Evolutionary conservation across 2,113 vertebrate species (phyloP).

Genomic region (Pteruthius melanotis): DNA sequence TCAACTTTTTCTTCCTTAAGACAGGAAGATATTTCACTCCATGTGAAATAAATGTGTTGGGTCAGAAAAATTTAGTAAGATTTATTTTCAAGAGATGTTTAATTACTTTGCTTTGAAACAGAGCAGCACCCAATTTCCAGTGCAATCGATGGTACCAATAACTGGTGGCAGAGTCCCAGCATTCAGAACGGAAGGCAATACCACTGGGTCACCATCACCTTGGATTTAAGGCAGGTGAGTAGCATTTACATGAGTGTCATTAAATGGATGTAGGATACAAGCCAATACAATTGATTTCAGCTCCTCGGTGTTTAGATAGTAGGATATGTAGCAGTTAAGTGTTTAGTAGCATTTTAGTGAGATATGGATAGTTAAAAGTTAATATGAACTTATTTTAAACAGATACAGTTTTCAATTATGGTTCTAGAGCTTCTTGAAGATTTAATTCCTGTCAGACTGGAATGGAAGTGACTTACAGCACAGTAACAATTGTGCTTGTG

Average conservation of each 20-base stretch:
- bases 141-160: conserved; percentile 93
- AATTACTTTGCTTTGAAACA: conserved; percentile 49
- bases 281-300: not conserved
- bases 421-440: not conserved
- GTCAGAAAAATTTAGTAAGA: not conserved
- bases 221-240: conserved; percentile 93
- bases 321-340: not conserved
- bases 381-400: not conserved
- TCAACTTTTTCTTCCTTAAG: not conserved
- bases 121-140: conserved; percentile 90
- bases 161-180: conserved; percentile 98
- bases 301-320: not conserved
- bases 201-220: conserved; percentile 92
- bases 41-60: not conserved
- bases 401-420: not conserved
- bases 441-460: not conserved
- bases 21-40: not conserved
- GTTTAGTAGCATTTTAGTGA: not conserved
- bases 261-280: not conserved
- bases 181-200: conserved; percentile 93
- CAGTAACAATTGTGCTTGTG: not conserved
- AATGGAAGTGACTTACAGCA: not conserved
- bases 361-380: not conserved
- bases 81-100: not conserved
- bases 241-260: not conserved